phyloP scores from a whole-genome alignment of 1,140 invertebrate species.

The Papilio machaon region DNA sequence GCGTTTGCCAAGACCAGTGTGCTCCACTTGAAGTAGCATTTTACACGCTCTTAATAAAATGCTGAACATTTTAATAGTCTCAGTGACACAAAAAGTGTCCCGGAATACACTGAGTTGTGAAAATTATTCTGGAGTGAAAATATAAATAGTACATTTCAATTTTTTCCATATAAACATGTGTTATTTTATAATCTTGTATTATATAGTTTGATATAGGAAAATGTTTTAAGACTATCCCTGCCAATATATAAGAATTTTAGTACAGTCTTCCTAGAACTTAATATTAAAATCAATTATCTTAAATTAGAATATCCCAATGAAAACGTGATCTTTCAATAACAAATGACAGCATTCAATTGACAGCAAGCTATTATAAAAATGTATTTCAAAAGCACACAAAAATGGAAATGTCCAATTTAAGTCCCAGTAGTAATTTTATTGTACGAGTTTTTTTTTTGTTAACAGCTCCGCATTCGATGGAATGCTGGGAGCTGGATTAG shows the following conservation, averaged over 20 bases:
- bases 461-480: constrained; percentile 47
- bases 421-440: constrained; percentile 41
- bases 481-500: constrained; percentile 47
- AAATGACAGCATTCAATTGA: no score
- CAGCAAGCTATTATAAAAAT: not conserved
- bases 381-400: not conserved
- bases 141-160: no score
- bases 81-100: constrained; percentile 4
- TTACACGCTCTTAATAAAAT: constrained; percentile 28
- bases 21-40: constrained; percentile 9
- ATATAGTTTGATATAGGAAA: no score
- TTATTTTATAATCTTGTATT: no score
- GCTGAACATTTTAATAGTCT: constrained; percentile 20
- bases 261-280: no score
- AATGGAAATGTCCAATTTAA: constrained; percentile 31
- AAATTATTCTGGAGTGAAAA: not conserved
- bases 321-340: no score
- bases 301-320: no score
- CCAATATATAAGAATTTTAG: no score
- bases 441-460: constrained; percentile 43
- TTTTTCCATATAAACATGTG: no score
- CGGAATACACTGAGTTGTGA: not conserved
- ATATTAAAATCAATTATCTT: no score
- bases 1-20: constrained; percentile 3
- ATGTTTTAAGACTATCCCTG: no score